Conservation (phyloP, 2,797 vertebrate genomes). For the Taenioides sp. region DNA sequence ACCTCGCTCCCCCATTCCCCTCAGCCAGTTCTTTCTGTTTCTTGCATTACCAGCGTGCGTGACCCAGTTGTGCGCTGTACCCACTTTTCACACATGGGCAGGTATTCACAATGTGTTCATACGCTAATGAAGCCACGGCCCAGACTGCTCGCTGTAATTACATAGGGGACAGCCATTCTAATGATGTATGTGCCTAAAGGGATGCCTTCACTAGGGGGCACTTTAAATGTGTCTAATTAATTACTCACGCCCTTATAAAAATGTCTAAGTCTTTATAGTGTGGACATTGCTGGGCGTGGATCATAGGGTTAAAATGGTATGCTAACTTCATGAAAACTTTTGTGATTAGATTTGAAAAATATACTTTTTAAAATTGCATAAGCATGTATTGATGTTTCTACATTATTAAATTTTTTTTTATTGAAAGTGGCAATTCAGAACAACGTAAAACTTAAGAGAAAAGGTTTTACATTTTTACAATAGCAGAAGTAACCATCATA, state of each 20-base stretch:
- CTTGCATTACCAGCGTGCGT: slow-evolving; percentile 14
- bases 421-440: too few relatives aligned
- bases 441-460: too few relatives aligned
- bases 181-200: slow-evolving; percentile 71
- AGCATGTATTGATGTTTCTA: too few relatives aligned
- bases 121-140: slow-evolving; percentile 62
- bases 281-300: background rate
- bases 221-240: slow-evolving; percentile 70
- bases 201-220: slow-evolving; percentile 59
- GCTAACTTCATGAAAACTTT: too few relatives aligned
- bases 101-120: slow-evolving; percentile 57
- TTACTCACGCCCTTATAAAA: slow-evolving; percentile 63
- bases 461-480: too few relatives aligned
- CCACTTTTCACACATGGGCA: slow-evolving; percentile 52
- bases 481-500: too few relatives aligned
- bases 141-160: slow-evolving; percentile 70
- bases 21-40: slow-evolving; percentile 22
- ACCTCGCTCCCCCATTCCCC: background rate
- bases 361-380: too few relatives aligned
- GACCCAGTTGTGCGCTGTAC: slow-evolving; percentile 41
- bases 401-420: too few relatives aligned
- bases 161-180: slow-evolving; percentile 64
- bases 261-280: background rate
- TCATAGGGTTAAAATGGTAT: background rate
- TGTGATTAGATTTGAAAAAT: too few relatives aligned